A percentile compares a stretch with the other conserved stretches of the same genome.
Evolutionary conservation across 1,140 invertebrate species (phyloP).

Genomic region (Battus philenor): DNA sequence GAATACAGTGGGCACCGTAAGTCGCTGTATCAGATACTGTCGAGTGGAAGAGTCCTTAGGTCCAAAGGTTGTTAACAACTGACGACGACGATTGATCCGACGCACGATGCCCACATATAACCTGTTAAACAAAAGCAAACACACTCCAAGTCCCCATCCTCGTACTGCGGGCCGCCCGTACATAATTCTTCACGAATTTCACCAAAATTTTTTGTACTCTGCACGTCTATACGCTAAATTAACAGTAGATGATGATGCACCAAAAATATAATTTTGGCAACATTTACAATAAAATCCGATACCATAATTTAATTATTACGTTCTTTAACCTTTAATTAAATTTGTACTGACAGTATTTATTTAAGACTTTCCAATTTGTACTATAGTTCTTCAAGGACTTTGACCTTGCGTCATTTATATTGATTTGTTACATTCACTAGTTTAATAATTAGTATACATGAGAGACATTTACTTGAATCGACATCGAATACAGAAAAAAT

Average conservation of each 20-base stretch:
- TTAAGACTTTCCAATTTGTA: slow-evolving; percentile 74
- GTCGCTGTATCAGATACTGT: too few species aligned
- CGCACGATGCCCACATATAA: slow-evolving; percentile 12
- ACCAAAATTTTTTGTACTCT: slow-evolving; percentile 56
- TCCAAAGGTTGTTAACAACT: too few species aligned
- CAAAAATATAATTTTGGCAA: slow-evolving; percentile 73
- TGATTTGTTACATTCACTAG: slow-evolving; percentile 29
- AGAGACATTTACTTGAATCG: slow-evolving; percentile 22
- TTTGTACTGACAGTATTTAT: slow-evolving; percentile 74
- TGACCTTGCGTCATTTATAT: slow-evolving; percentile 54
- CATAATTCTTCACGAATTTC: slow-evolving; percentile 25
- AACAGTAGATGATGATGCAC: slow-evolving; percentile 51
- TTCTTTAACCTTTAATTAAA: slow-evolving; percentile 64
- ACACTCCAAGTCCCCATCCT: slow-evolving; percentile 19
- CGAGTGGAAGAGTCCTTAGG: too few species aligned
- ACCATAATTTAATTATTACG: slow-evolving; percentile 32
- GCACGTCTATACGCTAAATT: slow-evolving; percentile 58
- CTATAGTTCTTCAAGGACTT: slow-evolving; percentile 68
- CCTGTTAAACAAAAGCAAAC: slow-evolving; percentile 11
- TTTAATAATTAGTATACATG: slow-evolving; percentile 25
- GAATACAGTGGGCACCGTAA: too few species aligned
- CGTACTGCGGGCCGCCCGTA: slow-evolving; percentile 51
- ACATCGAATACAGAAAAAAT: slow-evolving; percentile 40
- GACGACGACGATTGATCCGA: too few species aligned
- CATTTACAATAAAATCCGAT: slow-evolving; percentile 69